Base-by-base conservation (phyloP, 2,888 invertebrate genomes). In the Drosophila neutralis region DNA sequence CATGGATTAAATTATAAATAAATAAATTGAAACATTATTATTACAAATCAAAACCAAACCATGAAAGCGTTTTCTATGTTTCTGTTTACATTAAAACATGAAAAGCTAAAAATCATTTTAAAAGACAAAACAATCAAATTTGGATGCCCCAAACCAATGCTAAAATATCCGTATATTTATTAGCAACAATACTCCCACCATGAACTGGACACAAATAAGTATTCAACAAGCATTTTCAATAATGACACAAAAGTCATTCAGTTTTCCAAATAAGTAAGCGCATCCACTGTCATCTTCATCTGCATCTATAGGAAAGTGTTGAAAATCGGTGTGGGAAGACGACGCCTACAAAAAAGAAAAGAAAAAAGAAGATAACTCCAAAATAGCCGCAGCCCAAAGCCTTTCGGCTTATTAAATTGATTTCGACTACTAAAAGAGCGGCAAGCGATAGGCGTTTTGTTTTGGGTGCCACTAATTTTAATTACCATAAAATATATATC, bases 361-460 rank as follows among this genome's bases (percentile, higher is more conserved):
- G 31, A 54, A 45, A 7, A 42, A 31, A 21, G 36, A 53, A 58
- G 38, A 21, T 33, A 51, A 42, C 71, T 71, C 72, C 56, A 56
- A 73, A 78, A 69, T 68, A 64, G 77, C 64, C 67, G 68, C 69
- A 69, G 68, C 69, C 68, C 56, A 65, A 76, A 73, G 73, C 69
- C 73, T 79, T 83, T 77, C 81, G 69, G 70, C 72, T 88, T 85
- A 85, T 85, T 88, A 78, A 87, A 79, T 80, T 68, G 67, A 78
- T 85, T 87, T 67, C 36, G 60, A 76, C 71, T 71, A 71, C 69
- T 71, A 71, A 78, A 76, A 61, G 65, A 77, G 79, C 78, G 66
- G 67, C 69, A 62, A 68, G 63, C 59, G 61, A 72, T 68, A 66
- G 69, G 70, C 69, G 70, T 78, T 87, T 84, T 84, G 85, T 87